phyloP scores from a whole-genome alignment of 2,888 invertebrate species.

The Arrhopalites spinosus region DNA sequence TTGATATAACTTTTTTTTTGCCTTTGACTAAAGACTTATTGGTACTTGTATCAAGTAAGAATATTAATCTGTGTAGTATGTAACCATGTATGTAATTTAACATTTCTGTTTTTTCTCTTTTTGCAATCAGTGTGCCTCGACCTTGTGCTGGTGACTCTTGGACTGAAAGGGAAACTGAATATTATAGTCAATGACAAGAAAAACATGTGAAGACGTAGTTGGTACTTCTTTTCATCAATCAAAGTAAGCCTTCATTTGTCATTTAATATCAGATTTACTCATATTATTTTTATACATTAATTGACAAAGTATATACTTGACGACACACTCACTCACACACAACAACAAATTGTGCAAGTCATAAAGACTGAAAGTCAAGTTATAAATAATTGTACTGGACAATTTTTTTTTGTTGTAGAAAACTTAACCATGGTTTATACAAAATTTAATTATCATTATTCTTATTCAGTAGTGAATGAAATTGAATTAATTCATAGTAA shows the following conservation, averaged over 20 bases:
- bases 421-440: no score
- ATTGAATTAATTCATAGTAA: no score
- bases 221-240: background rate
- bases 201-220: background rate
- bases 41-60: background rate
- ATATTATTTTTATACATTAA: background rate
- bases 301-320: no score
- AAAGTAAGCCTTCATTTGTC: conserved; percentile 4
- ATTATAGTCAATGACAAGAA: background rate
- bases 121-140: conserved; percentile 1
- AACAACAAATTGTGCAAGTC: no score
- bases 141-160: conserved; percentile 10
- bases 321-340: no score
- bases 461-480: no score
- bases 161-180: conserved; percentile 9
- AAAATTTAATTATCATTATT: no score
- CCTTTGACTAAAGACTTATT: background rate
- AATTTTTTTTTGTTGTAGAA: no score
- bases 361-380: no score
- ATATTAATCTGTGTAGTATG: background rate
- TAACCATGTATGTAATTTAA: background rate
- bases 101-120: conserved; percentile 4
- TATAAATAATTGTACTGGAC: no score
- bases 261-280: background rate
- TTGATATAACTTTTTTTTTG: background rate